These are phyloP conservation scores for Gallirallus australis DNA, from an alignment of 2,797 vertebrate species.

Conservation along the genomic window DNA sequence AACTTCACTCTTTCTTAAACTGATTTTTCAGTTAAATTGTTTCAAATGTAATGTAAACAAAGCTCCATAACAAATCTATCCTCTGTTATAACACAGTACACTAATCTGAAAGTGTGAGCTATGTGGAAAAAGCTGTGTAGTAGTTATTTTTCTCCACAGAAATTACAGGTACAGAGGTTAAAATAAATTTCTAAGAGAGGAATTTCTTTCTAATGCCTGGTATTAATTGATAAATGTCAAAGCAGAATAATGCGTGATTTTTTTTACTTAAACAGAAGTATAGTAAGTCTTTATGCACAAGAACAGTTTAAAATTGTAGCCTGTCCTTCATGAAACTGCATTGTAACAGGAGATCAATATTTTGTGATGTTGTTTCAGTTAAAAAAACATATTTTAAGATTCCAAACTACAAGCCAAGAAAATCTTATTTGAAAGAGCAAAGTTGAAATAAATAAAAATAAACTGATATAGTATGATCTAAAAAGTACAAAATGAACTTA, in stretches of 20 bases:
- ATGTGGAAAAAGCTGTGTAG: neutral
- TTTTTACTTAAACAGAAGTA: neutral
- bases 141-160: neutral
- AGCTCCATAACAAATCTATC: neutral
- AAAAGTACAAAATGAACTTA: neutral
- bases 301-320: neutral
- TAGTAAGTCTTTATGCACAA: neutral
- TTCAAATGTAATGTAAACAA: conserved; percentile 16
- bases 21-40: conserved; percentile 24
- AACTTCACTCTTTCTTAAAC: conserved; percentile 7
- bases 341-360: neutral
- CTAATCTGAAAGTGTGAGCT: neutral
- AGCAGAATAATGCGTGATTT: neutral
- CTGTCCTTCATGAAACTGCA: neutral
- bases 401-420: neutral
- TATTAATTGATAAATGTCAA: neutral
- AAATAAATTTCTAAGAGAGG: neutral
- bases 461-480: neutral
- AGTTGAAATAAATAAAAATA: neutral
- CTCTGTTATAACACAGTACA: neutral
- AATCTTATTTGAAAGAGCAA: neutral
- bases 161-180: neutral
- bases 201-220: neutral
- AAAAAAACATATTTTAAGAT: neutral
- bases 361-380: neutral